Base-by-base conservation (phyloP, 92 coral and sea anemone species). In the Palythoa grandiflora region DNA sequence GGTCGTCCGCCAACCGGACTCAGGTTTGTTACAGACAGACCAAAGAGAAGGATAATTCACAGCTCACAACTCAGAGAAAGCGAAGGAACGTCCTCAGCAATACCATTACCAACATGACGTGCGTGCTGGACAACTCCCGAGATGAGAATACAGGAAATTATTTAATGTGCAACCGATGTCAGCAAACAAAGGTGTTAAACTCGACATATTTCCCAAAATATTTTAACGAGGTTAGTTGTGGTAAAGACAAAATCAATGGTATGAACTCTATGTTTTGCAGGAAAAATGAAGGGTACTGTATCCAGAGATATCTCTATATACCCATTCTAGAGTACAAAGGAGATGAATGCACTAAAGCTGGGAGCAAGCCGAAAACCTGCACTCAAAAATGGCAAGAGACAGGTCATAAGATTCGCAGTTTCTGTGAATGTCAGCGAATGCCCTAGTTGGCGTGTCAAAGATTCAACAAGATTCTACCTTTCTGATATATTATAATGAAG, bases 91-190 rank as follows among this genome's bases (percentile, higher is more conserved):
- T 28, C 28, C 28, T 40, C 47, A 40, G 47, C 47, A 5, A 1
- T 2, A 40, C 3, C 47, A 40, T 40, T 40, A 5, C 3, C 47
- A 9, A 13, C 20, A 78, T 11, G 48, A 78, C 21, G 0, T 78
- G 83, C 52, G 40, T 78, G 14, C 3, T 5, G 5, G 83, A 78
- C 17, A 47, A 47, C 6, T 52, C 70, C 13, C 48, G 13, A 16
- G 28, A 36, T 38, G 3, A 4, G 5, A 35, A 57, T 6, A 73
- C 77, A 73, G 52, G 83, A 12, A 36, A 35, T 9, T 5, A 0
- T n/a, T 7, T 55, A 3, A 21, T 54, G 48, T 78, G 83, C 83
- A 78, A 35, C 70, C 83, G 83, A 5, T 78, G 83, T 55, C 83
- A 78, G 9, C 83, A 78, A 53, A 36, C 35, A 10, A 53, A 66